Percentiles rank a stretch among this genome's conserved stretches.
Conservation (phyloP, 2,113 vertebrate species). For the Mystacornis crossleyi region DNA sequence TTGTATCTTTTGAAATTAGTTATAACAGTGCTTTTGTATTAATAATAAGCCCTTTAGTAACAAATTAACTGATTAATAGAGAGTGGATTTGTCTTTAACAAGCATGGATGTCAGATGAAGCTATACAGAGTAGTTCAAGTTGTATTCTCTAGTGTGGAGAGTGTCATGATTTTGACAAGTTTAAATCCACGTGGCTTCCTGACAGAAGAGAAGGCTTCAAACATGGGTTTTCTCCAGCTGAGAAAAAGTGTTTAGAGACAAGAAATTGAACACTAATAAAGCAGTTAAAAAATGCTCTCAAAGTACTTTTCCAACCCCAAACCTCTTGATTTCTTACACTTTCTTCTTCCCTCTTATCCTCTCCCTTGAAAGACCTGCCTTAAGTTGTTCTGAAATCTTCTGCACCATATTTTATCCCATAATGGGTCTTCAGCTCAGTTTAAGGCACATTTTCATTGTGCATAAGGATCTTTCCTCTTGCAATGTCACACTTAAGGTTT, state of each 20-base stretch:
- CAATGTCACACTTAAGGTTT: neutral
- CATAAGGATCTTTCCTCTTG: neutral
- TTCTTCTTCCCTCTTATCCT: neutral
- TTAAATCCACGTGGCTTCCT: neutral
- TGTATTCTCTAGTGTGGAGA: neutral
- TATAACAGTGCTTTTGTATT: neutral
- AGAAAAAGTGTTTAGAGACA: neutral
- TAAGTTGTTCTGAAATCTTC: neutral
- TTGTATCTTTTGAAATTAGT: slow-evolving; percentile 13
- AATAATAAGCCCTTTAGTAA: neutral
- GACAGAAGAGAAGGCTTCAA: neutral
- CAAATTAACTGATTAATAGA: neutral
- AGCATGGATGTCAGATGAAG: neutral
- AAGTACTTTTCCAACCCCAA: neutral
- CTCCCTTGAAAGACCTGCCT: neutral
- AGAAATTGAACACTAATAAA: slow-evolving; percentile 14
- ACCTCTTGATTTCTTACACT: neutral
- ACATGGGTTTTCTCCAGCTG: neutral
- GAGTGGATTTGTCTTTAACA: neutral
- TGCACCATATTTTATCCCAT: neutral
- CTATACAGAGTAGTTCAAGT: neutral
- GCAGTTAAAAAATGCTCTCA: neutral
- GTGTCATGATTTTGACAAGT: neutral
- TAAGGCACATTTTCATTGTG: neutral
- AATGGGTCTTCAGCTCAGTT: neutral